These are phyloP conservation scores for Phylloscopus trochiloides DNA, from an alignment of 2,113 vertebrate genomes.

Conservation along the genomic window DNA sequence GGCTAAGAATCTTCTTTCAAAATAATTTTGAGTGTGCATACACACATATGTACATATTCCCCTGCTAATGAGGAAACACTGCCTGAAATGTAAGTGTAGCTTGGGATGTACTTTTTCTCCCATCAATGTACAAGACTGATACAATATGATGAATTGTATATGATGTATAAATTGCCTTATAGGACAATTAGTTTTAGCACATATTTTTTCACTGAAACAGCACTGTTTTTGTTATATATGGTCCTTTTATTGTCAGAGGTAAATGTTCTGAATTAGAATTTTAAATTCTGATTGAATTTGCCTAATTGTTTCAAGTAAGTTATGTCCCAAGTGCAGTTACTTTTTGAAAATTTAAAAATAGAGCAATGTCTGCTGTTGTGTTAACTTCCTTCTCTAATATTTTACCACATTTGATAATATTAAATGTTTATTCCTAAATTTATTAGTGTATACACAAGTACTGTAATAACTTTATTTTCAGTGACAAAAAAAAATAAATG, in stretches of 20 bases:
- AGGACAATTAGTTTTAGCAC: background rate
- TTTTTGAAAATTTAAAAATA: background rate
- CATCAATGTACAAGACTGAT: background rate
- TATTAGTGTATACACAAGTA: background rate
- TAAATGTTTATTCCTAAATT: background rate
- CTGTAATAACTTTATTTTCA: background rate
- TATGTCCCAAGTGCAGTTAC: background rate
- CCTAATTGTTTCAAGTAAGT: background rate
- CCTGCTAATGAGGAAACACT: background rate
- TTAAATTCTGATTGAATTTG: background rate
- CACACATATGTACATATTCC: rapidly evolving
- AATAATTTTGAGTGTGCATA: background rate
- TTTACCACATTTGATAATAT: background rate
- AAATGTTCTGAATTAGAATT: background rate
- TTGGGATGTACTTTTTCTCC: rapidly evolving
- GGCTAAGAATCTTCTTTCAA: background rate
- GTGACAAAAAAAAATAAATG: background rate
- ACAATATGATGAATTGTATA: background rate
- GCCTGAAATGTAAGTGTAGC: background rate
- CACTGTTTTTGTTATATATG: rapidly evolving
- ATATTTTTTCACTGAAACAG: background rate
- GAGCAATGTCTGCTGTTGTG: rapidly evolving
- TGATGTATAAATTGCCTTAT: background rate
- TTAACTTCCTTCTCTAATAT: background rate
- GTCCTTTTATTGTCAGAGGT: background rate